Evolutionary conservation across 2,888 invertebrate species (phyloP), one percentile per base, ranked within the genome.

Genomic region (Tiliacea aurago): DNA sequence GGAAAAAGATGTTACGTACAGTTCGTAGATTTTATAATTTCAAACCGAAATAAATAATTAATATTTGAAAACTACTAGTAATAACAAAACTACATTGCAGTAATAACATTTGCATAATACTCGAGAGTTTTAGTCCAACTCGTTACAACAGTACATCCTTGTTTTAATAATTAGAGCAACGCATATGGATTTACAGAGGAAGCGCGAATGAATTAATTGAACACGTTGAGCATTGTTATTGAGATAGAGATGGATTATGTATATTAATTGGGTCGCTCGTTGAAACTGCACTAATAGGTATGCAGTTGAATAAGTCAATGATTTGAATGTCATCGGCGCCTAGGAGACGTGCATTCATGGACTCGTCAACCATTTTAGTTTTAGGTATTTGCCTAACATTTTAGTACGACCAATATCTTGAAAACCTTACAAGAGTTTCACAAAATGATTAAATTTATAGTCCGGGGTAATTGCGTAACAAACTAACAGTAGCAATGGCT

Each of bases 101-200:
- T 67, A 67, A 70, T 53, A 13, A n/a, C 56, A 73, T 78, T 73
- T 69, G 76, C 76, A 80, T 76, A 67, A 71, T 65, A 76, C 73
- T 63, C 68, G 23, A 18, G 43, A 53, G 47, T 64, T 73, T 75
- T 43, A 76, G 73, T 72, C 67, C 76, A 84, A 53, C 81, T 79
- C 72, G 59, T 79, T 84, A 76, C 11, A 63, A 84, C 75, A 74
- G 78, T 71, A 75, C 62, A 77, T 66, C 67, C 68, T 80, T 86
- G 85, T 86, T 71, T 70, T 73, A 73, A 71, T 67, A 85, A 83
- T 79, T 86, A 83, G 64, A 77, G 68, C 76, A 69, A 63, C 75
- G 51, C 80, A 78, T 80, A 71, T 80, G 76, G 75, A 78, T 74
- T 71, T 63, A 67, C 56, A 62, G 73, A 81, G 84, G 77, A 81